These are phyloP conservation scores for Phalacrocorax carbo DNA, from an alignment of 2,113 vertebrate species.

Conservation along the genomic window DNA sequence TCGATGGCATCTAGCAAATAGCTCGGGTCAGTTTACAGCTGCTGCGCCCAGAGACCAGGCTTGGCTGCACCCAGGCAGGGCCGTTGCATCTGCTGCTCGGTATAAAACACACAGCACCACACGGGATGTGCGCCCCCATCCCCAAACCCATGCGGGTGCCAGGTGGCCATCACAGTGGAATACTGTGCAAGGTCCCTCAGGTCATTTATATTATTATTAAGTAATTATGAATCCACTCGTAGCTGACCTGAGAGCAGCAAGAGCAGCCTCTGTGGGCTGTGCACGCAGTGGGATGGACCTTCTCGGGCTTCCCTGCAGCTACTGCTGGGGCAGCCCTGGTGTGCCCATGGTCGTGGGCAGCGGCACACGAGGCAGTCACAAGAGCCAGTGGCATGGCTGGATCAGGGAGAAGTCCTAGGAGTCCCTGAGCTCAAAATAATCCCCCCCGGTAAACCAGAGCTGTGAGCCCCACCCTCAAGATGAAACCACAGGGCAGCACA, in stretches of 20 bases:
- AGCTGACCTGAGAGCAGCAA: background rate
- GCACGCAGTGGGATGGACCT: background rate
- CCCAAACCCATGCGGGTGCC: fast-evolving
- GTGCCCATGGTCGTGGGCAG: background rate
- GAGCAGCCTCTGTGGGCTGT: background rate
- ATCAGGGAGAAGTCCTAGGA: background rate
- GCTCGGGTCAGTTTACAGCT: background rate
- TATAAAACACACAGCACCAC: background rate
- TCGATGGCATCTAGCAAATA: fast-evolving
- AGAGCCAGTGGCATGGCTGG: background rate
- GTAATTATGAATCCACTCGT: background rate
- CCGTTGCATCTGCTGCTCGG: background rate
- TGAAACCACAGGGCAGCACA: background rate
- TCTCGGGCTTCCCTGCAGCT: fast-evolving
- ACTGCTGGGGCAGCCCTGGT: background rate
- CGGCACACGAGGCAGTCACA: background rate
- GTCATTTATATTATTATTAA: background rate
- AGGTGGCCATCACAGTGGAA: too few relatives aligned
- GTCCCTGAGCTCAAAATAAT: background rate
- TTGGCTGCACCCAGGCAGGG: background rate
- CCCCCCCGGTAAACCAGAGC: background rate
- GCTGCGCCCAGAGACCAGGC: too few relatives aligned
- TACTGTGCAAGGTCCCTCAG: fast-evolving
- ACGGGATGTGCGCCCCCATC: fast-evolving
- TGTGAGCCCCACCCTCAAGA: background rate